Conservation (phyloP, 92 coral and sea anemone genomes). For the Hydrozoanthus gracilis region DNA sequence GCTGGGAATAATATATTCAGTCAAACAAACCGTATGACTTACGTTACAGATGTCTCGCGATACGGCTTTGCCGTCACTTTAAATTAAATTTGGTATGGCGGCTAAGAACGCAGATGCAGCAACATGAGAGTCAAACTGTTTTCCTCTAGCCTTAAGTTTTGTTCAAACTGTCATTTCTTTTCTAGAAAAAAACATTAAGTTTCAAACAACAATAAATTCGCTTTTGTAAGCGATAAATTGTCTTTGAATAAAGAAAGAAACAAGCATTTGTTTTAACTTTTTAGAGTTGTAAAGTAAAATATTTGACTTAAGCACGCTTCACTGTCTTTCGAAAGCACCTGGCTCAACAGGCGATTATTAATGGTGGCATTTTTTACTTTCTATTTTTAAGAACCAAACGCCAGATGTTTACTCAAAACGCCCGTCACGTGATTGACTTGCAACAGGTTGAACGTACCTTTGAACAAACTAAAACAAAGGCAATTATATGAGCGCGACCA, state of each 20-base stretch:
- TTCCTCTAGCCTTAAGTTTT: background rate
- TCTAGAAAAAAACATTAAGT: background rate
- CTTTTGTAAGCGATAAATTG: background rate
- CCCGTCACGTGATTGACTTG: constrained; percentile 18
- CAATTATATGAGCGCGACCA: background rate
- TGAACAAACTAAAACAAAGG: background rate
- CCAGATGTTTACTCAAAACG: constrained; percentile 19
- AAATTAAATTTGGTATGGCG: no score
- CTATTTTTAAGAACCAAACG: background rate
- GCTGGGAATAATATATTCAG: no score
- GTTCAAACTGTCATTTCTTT: background rate
- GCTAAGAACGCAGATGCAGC: no score
- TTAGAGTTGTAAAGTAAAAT: background rate
- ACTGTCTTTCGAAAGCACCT: background rate
- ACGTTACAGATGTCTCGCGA: no score
- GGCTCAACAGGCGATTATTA: background rate
- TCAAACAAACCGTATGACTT: no score
- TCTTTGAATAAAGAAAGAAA: background rate
- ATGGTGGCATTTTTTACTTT: background rate
- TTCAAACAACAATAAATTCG: background rate
- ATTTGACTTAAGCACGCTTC: background rate
- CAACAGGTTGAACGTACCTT: constrained; percentile 20
- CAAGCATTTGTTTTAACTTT: background rate
- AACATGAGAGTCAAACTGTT: no score
- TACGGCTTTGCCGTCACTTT: no score